Base-by-base conservation (phyloP, 2,888 invertebrate genomes). In the Synergus itoensis region DNA sequence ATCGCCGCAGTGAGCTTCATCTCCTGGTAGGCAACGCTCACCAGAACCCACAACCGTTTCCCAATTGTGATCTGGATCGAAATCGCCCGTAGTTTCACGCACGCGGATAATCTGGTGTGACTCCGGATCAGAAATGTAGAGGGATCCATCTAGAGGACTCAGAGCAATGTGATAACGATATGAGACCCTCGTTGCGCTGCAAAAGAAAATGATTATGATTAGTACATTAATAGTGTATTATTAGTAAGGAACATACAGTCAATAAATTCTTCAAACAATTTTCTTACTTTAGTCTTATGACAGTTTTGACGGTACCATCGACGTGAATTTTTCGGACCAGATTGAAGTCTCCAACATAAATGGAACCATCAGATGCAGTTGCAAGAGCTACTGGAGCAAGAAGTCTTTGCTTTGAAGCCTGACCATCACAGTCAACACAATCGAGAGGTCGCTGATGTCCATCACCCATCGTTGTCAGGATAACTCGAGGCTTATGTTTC, bases 101-200 rank as follows among this genome's bases (percentile, higher is more conserved):
- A 98, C 97, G 84, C 96, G 95, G 82, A 98, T 96, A 85, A 99
- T 98, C 92, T 98, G 98, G 92, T 98, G 98, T 0, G 97, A 97
- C 91, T 98, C 98, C 0, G 99, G 98, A 91, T 99, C 98, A 0
- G 99, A 98, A 87, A 99, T 97, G 93, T 98, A 99, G 12, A 99
- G 94, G 1, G 96, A 96, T 41, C 98, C 98, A 91, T 99, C 98
- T 16, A 98, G 94, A 0, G 99, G 99, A 87, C 98, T 98, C 64
- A 99, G 93, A 0, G 99, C 98, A 95, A 99, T 97, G 93, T 99
- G 98, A 92, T 99, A 99, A 79, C 98, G 96, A 92, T 99, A 99
- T 0, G 98, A 98, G 0, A 99, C 98, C 88, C 98, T 95, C 1
- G 98, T 97, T 36, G 98, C 97, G 90, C 98, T 98, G 93, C 0